Percentiles rank a stretch among this genome's conserved stretches.
phyloP scores from a whole-genome alignment of 2,113 vertebrate species.

The Eonycteris spelaea region DNA sequence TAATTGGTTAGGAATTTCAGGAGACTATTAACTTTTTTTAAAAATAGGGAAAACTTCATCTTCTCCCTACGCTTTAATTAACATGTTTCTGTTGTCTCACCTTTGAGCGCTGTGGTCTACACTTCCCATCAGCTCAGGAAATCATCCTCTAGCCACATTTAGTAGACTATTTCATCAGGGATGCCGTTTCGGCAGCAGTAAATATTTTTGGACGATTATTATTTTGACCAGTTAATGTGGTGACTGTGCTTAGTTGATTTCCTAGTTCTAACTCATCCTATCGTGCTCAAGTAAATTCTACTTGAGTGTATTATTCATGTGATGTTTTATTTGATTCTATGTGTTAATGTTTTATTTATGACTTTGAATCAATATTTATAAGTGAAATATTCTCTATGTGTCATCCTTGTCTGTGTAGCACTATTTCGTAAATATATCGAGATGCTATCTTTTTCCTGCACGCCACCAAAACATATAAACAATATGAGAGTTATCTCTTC shows the following conservation, averaged over 20 bases:
- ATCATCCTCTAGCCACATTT: not conserved
- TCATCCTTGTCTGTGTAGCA: not conserved
- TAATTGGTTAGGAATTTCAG: not conserved
- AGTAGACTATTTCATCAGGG: not conserved
- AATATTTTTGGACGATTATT: not conserved
- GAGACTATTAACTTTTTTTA: not conserved
- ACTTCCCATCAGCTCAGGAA: not conserved
- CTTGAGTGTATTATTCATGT: slow-evolving; percentile 42
- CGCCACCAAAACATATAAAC: not conserved
- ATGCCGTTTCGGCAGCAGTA: not conserved
- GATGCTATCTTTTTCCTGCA: not conserved
- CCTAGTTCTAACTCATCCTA: not conserved
- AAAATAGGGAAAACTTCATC: not conserved
- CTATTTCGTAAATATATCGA: not conserved
- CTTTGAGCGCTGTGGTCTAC: not conserved
- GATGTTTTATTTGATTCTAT: slow-evolving; percentile 31
- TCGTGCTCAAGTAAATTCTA: not conserved
- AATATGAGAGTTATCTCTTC: not conserved
- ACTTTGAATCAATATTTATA: slow-evolving; percentile 49
- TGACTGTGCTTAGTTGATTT: slow-evolving; percentile 1
- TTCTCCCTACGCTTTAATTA: not conserved
- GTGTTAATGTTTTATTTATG: slow-evolving; percentile 55
- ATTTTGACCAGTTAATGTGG: not conserved
- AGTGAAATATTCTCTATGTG: not conserved
- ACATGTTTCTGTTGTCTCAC: not conserved